A percentile compares a stretch with the other conserved stretches of the same genome.
These are phyloP conservation scores for Bombus difficillimus DNA, from an alignment of 1,140 invertebrate genomes.

Conservation along the genomic window DNA sequence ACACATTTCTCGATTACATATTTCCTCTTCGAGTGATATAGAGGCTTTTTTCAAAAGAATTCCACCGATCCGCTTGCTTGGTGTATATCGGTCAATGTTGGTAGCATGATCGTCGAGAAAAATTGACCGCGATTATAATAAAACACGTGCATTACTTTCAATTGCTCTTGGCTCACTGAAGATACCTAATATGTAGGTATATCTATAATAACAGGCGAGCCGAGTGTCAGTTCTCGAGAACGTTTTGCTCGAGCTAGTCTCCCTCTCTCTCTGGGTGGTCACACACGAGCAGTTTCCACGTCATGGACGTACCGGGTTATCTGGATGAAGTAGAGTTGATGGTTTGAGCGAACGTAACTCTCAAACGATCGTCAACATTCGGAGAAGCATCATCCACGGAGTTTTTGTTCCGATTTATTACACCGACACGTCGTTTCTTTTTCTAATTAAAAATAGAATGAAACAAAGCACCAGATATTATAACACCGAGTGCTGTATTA, in stretches of 20 bases:
- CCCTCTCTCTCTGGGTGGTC: conserved; percentile 35
- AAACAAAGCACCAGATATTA: too few species aligned
- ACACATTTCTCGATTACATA: too few species aligned
- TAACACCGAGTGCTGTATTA: too few species aligned
- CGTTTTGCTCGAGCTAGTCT: conserved; percentile 38
- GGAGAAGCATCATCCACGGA: not conserved
- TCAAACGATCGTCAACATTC: not conserved
- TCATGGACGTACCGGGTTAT: conserved; percentile 34
- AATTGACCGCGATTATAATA: not conserved
- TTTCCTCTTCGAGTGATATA: too few species aligned
- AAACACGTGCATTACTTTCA: conserved; percentile 38
- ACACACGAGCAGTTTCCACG: conserved; percentile 39
- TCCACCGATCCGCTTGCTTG: too few species aligned
- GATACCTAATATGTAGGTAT: not conserved
- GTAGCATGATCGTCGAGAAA: not conserved
- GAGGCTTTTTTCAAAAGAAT: not conserved
- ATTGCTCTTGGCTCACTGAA: conserved; percentile 14
- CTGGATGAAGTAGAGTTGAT: conserved; percentile 9
- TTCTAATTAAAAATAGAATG: too few species aligned
- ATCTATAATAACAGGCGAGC: conserved; percentile 38
- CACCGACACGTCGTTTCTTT: too few species aligned
- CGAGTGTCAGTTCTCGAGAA: conserved; percentile 36
- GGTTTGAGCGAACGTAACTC: not conserved
- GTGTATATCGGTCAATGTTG: not conserved
- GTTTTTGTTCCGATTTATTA: not conserved